phyloP scores from a whole-genome alignment of 2,113 vertebrate species.

The Phylloscopus trochiloides region DNA sequence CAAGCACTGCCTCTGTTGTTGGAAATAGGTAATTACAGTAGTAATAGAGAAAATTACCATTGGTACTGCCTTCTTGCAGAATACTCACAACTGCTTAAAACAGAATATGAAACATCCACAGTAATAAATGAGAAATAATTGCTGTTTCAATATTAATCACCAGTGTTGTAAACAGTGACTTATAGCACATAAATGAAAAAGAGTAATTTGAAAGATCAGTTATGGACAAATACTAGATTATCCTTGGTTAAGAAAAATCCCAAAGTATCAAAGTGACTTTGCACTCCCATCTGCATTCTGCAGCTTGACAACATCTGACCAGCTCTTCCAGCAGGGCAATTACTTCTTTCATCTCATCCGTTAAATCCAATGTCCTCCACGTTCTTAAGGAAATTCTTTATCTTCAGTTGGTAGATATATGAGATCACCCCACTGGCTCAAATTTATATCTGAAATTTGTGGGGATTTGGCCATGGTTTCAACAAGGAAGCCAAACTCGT shows the following conservation, averaged over 20 bases:
- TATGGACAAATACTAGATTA: background rate
- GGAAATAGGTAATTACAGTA: background rate
- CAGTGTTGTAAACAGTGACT: background rate
- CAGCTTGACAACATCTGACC: background rate
- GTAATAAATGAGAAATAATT: background rate
- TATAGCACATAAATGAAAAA: background rate
- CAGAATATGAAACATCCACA: background rate
- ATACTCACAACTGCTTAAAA: background rate
- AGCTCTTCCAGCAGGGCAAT: background rate
- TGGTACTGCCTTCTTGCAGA: background rate
- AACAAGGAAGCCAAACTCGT: background rate
- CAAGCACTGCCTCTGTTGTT: background rate
- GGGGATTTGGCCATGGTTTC: background rate
- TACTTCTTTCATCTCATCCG: background rate
- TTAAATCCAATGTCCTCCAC: background rate
- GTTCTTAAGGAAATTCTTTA: background rate
- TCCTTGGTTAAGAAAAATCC: background rate
- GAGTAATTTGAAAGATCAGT: background rate
- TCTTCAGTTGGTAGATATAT: background rate
- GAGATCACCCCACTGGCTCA: background rate
- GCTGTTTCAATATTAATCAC: background rate
- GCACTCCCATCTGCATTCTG: background rate
- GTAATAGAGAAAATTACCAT: background rate
- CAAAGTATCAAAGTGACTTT: background rate
- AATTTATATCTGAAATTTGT: background rate